These are phyloP conservation scores for Coelopa frigida DNA, from an alignment of 1,140 invertebrate genomes.

Conservation along the genomic window DNA sequence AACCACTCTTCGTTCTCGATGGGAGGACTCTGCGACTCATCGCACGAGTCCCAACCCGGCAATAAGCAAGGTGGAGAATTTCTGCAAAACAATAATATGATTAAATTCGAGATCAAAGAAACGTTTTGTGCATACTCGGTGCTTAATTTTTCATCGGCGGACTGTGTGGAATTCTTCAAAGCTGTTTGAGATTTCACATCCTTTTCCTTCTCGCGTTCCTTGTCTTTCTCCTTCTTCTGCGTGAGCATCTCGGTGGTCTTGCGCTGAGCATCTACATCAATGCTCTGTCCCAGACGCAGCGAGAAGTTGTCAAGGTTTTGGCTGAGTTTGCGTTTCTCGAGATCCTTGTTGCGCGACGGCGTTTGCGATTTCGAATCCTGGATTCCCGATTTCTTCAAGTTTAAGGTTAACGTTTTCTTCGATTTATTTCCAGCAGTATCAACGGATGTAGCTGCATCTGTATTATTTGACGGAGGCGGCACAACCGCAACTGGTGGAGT, in stretches of 20 bases:
- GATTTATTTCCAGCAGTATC: no score
- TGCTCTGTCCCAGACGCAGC: constrained; percentile 52
- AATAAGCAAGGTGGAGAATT: constrained; percentile 39
- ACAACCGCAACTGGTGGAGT: constrained; percentile 40
- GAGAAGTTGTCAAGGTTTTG: constrained; percentile 47
- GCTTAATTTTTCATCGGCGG: constrained; percentile 40
- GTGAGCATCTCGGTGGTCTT: constrained; percentile 25
- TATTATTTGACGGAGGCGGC: no score
- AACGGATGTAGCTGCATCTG: no score
- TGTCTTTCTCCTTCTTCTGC: constrained; percentile 21
- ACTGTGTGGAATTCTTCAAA: constrained; percentile 27
- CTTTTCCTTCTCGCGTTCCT: constrained; percentile 18
- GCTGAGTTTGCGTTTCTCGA: constrained; percentile 44
- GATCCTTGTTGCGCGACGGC: constrained; percentile 28
- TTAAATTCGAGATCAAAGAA: constrained; percentile 3
- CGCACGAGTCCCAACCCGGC: constrained; percentile 43
- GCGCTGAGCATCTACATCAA: constrained; percentile 21
- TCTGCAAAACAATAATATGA: constrained; percentile 13
- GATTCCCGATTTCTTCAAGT: no score
- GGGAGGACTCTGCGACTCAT: constrained; percentile 48
- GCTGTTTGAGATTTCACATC: constrained; percentile 11
- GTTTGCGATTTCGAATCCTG: no score
- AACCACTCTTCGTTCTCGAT: constrained; percentile 82
- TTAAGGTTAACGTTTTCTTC: no score
- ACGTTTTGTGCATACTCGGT: constrained; percentile 23